Percentiles rank a stretch among this genome's conserved stretches.
Evolutionary conservation across 23 tunicate genomes (phyloP).

Genomic region (Botrylloides violaceus): DNA sequence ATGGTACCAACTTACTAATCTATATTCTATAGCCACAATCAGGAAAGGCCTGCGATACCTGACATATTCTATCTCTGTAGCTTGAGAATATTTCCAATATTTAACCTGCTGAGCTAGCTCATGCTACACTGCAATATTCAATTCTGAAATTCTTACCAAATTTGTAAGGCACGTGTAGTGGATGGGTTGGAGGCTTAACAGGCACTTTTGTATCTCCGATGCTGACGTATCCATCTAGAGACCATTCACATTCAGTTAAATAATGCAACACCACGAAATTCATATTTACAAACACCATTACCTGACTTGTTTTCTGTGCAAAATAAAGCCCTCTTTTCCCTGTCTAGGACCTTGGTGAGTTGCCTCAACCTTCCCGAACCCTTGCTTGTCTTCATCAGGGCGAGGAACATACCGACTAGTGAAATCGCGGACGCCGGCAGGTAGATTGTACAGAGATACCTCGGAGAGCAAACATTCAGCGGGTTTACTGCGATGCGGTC

Average conservation of each 20-base stretch:
- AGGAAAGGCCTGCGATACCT: no score
- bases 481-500: no score
- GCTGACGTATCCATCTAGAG: conserved; percentile 68
- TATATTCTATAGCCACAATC: no score
- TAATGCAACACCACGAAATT: neutral
- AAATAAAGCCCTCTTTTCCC: conserved; percentile 30
- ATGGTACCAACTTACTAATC: neutral
- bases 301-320: conserved; percentile 43
- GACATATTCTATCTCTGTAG: no score
- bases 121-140: no score
- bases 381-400: conserved; percentile 50
- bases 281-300: conserved; percentile 5
- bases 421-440: neutral
- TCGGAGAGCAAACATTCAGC: no score
- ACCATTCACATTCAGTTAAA: no score
- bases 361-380: conserved; percentile 38
- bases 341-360: conserved; percentile 47
- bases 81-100: no score
- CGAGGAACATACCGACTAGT: conserved; percentile 25
- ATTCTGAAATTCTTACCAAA: no score
- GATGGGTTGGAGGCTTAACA: conserved; percentile 53
- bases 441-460: neutral
- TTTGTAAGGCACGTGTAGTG: conserved; percentile 63
- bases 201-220: conserved; percentile 80
- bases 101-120: no score